Conservation (phyloP, 2,888 invertebrate species). For the Tenthredo scrophulariae region DNA sequence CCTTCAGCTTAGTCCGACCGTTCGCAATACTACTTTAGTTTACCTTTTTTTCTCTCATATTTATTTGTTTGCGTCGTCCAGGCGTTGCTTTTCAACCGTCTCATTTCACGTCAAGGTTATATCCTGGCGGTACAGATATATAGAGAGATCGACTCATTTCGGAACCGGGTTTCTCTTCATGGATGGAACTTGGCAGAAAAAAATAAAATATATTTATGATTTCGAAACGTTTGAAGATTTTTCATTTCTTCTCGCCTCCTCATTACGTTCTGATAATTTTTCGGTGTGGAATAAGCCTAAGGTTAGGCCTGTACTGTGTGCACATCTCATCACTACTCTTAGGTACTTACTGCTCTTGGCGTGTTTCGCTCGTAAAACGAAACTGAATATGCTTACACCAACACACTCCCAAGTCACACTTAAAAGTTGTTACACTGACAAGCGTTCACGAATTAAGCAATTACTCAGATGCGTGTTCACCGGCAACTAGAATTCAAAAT, state of each 20-base stretch:
- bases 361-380: conserved; percentile 75
- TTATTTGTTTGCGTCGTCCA: conserved; percentile 25
- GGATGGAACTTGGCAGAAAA: neutral
- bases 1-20: conserved; percentile 35
- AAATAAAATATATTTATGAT: neutral
- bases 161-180: neutral
- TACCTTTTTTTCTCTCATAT: neutral
- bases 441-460: conserved; percentile 76
- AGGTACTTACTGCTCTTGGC: conserved; percentile 65
- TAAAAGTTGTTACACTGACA: conserved; percentile 62
- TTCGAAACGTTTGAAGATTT: neutral
- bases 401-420: conserved; percentile 60
- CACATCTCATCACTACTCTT: conserved; percentile 56
- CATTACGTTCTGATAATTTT: neutral
- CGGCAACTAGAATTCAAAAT: conserved; percentile 57
- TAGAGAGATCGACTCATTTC: neutral
- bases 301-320: conserved; percentile 30
- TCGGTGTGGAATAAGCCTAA: conserved; percentile 38
- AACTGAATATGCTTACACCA: conserved; percentile 67
- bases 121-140: neutral
- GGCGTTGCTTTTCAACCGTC: conserved; percentile 16
- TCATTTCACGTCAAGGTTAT: conserved; percentile 17
- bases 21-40: conserved; percentile 46
- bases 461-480: conserved; percentile 69
- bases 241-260: neutral